Percentiles rank a stretch among this genome's conserved stretches.
Evolutionary conservation across 2,888 invertebrate genomes (phyloP).

Genomic region (Macrophya annulata): DNA sequence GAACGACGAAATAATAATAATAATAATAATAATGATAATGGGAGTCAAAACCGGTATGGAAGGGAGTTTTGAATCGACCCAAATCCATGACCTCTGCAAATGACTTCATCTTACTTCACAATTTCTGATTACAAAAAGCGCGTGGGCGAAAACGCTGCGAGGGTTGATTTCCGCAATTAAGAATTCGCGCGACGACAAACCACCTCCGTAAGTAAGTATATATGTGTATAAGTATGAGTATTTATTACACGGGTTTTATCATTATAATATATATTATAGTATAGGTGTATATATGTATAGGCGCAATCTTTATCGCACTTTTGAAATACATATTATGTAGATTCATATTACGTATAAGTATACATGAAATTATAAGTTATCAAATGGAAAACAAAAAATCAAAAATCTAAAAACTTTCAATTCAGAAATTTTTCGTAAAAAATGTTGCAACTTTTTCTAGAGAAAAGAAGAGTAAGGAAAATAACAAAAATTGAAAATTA

Average conservation of each 20-base stretch:
- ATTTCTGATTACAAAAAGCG: constrained; percentile 35
- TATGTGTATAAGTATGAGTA: constrained; percentile 52
- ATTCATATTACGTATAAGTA: not conserved
- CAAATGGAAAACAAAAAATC: too few species aligned
- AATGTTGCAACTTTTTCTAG: too few species aligned
- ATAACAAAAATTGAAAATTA: too few species aligned
- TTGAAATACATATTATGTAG: not conserved
- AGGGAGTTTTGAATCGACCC: constrained; percentile 38
- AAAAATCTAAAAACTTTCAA: too few species aligned
- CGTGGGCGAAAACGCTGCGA: constrained; percentile 5
- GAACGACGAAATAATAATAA: not conserved
- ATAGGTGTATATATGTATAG: not conserved
- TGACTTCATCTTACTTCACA: constrained; percentile 30
- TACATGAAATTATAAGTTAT: too few species aligned
- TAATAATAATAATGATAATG: constrained; percentile 20
- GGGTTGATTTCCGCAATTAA: constrained; percentile 72
- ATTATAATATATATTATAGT: constrained; percentile 57
- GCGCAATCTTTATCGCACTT: constrained; percentile 28
- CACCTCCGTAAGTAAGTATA: constrained; percentile 1
- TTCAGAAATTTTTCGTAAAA: too few species aligned
- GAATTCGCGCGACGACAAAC: constrained; percentile 63
- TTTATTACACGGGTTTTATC: constrained; percentile 42
- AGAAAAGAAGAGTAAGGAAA: too few species aligned
- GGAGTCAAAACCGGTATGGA: not conserved
- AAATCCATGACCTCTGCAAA: constrained; percentile 24